Evolutionary conservation across 2,797 vertebrate species (phyloP).

Genomic region (Tokudaia muenninki): DNA sequence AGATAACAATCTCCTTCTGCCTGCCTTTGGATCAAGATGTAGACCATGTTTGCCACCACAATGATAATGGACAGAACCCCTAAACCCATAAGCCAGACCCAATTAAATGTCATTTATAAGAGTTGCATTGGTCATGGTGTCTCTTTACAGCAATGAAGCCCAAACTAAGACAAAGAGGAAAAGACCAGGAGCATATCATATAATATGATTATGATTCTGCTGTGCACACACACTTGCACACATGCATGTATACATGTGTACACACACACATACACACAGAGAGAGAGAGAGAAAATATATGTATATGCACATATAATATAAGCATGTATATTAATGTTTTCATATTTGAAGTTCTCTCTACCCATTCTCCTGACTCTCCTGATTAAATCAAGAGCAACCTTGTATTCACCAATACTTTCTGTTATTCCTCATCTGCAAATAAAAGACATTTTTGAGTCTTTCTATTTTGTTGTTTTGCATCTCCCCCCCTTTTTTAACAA

Average conservation of each 20-base stretch:
- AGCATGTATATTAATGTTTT: not conserved
- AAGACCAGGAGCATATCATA: not conserved
- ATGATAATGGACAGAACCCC: not conserved
- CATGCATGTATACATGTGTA: too few species aligned
- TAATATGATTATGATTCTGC: not conserved
- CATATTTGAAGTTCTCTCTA: slow-evolving; percentile 25
- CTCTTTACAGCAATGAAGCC: not conserved
- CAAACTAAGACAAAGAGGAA: not conserved
- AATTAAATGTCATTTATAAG: not conserved
- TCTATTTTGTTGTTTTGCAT: not conserved
- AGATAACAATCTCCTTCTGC: not conserved
- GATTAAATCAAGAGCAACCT: not conserved
- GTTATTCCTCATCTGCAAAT: not conserved
- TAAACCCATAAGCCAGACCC: not conserved
- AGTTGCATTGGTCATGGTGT: not conserved
- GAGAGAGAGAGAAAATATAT: not conserved
- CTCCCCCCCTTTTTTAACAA: not conserved
- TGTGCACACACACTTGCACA: not conserved
- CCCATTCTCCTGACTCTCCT: not conserved
- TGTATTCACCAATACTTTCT: not conserved
- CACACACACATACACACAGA: too few species aligned
- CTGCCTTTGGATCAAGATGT: not conserved
- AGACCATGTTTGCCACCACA: not conserved
- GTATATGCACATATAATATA: not conserved
- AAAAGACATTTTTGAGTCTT: not conserved